Base-by-base conservation (phyloP, 1,140 invertebrate species). In the Dinoponera quadriceps region DNA sequence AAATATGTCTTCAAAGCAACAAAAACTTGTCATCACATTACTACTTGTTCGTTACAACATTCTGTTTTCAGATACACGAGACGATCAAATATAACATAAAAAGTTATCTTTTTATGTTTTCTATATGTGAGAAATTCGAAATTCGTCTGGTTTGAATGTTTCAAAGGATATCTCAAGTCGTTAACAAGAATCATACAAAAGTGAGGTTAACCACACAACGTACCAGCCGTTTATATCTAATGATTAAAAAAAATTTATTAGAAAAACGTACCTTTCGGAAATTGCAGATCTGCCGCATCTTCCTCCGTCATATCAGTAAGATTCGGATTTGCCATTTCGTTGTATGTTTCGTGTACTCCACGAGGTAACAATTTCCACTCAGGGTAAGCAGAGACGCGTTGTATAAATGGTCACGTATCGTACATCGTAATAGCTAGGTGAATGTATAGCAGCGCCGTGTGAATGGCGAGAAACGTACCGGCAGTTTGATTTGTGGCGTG, bases 231-330 rank as follows among this genome's bases (percentile, higher is more conserved):
- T 54, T 1, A 0, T 3, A 2, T n/a, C 48, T 1, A 9, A 7
- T 18, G 7, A 7, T 44, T n/a, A n/a, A n/a, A n/a, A 7, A 73
- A 11, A 25, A 9, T 3, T 44, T 3, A 9, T 7, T 1, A 63
- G 22, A 0, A 72, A 73, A 29, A 85, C 62, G 85, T 94, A 97
- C 97, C 97, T 97, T 98, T 98, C 0, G 97, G 97, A 95, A 98
- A 98, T 86, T 97, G 97, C 80, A 98, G 94, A 94, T 97, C 97
- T 0, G 97, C 97, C 3, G 97, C 97, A 93, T 98, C 97, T 94
- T 98, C 97, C 92, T 98, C 97, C 11, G 96, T 96, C 88, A 97
- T 95, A 91, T 97, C 96, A 60, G 93, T 93, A 49, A 93, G 90
- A 88, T 89, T 92, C 65, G 89, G 82, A 84, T 93, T 92, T 2